Base-by-base conservation (phyloP, 2,888 invertebrate genomes). In the Spialia ferax region DNA sequence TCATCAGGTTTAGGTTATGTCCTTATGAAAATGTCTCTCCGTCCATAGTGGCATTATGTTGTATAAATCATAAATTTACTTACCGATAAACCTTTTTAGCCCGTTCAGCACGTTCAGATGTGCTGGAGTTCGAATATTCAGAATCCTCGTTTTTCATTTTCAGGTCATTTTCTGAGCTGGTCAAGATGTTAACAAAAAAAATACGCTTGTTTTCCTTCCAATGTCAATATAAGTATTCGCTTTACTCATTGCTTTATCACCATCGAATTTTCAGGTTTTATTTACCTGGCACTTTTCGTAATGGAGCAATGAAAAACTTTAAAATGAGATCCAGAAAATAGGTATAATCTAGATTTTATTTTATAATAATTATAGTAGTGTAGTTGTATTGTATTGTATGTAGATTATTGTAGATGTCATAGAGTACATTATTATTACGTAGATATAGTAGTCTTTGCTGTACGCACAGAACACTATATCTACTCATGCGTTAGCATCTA, bases 21-120 rank as follows among this genome's bases (percentile, higher is more conserved):
- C 23, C 7, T 13, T 18, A n/a, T 52, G 23, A n/a, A n/a, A n/a
- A 26, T 52, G 5, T 52, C 13, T 22, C 20, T 50, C 11, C 38
- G 1, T 50, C 11, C 38, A 3, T 50, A 50, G 3, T 22, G 50
- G 50, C 50, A 22, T 5, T 13, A 4, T 0, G 1, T 20, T 22
- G 22, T 20, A 2, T 42, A 42, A 42, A 54, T 20, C n/a, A 15
- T 8, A 22, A 23, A n/a, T 26, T 26, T 54, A 69, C 84, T 84
- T 77, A 94, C 94, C 94, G 87, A 88, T 93, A 94, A 73, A 93
- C 83, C 83, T 93, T 94, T 81, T 89, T 94, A 74, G 93, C 91
- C 77, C 90, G 91, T 80, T 94, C 94, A 80, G 82, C 81, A 77
- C 90, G 90, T 77, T 94, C 94, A 71, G 83, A 84, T 81, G 85